Evolutionary conservation across 2,797 vertebrate genomes (phyloP), one percentile per base, ranked within the genome.

Genomic region (Myotis findleyi): DNA sequence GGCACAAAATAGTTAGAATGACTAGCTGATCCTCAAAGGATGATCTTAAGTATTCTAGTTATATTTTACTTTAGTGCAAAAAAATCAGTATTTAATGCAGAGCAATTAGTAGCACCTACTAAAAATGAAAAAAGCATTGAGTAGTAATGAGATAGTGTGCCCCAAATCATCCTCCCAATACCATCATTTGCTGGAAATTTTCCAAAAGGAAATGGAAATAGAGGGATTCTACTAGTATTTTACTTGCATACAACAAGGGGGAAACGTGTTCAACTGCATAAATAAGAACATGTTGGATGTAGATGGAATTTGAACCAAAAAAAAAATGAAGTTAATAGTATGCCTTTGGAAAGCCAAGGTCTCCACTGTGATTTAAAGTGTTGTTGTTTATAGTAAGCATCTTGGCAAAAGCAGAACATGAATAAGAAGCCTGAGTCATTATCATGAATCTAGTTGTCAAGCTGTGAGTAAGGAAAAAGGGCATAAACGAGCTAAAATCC

Each of bases 251-350:
- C 41, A 64, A 76, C 55, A 44, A 55, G 33, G 53, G 38, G 44
- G 16, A 36, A 53, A 64, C 47, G 13, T 51, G 66, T 69, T 87
- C 38, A 36, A 23, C 5, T 38, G 36, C 44, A 1, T 12, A 13
- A 27, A 1, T 12, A 17, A 23, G 38, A 81, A 71, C 33, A 59
- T 20, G 21, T 89, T 86, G 27, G 17, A 51, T 17, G 11, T 49
- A 62, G 88, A 73, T 91, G 62, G 55, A 75, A 64, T 96, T 75
- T 93, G 55, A 85, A 94, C 21, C 55, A 41, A 72, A 93, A 68
- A 93, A 68, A 93, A 72, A 38, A 44, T 87, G 64, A 91, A 89
- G 51, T 36, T 69, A 38, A 53, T 59, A 57, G 57, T 57, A 59
- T 10, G 18, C 49, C 57, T 94, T 62, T 86, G 72, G 53, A 94